Conservation (phyloP, 1,140 invertebrate genomes). For the Cydia fagiglandana region DNA sequence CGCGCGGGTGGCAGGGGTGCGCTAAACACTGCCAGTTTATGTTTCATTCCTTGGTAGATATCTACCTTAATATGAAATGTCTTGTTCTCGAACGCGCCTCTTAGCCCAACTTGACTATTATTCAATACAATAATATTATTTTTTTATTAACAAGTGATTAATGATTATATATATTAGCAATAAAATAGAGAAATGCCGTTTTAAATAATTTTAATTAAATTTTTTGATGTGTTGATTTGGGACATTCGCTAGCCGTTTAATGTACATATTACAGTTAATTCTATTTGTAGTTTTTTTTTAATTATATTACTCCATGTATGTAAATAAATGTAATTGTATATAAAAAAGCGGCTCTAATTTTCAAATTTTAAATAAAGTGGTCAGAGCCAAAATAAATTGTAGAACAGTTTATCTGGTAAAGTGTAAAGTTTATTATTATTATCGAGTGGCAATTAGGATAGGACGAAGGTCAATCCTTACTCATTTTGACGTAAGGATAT, state of each 20-base stretch:
- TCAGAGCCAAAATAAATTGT: slow-evolving; percentile 11
- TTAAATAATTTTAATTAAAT: not conserved
- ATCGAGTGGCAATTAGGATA: not conserved
- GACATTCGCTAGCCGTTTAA: slow-evolving; percentile 6
- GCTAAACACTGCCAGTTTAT: slow-evolving; percentile 16
- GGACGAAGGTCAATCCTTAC: not conserved
- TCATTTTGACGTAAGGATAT: not conserved
- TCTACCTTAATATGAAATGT: not conserved
- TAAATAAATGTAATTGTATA: slow-evolving; percentile 27
- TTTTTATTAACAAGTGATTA: slow-evolving; percentile 18
- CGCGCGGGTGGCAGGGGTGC: not conserved
- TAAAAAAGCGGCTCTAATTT: slow-evolving; percentile 27
- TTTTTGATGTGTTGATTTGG: slow-evolving; percentile 18
- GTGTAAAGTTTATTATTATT: not conserved
- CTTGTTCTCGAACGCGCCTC: not conserved
- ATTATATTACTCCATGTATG: not conserved
- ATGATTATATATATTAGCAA: slow-evolving; percentile 28
- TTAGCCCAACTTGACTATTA: slow-evolving; percentile 8
- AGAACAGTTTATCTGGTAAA: slow-evolving; percentile 1
- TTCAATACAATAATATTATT: slow-evolving; percentile 17
- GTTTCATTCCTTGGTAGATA: not conserved
- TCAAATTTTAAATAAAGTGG: not conserved
- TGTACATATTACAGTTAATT: slow-evolving; percentile 23
- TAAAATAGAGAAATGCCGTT: slow-evolving; percentile 11
- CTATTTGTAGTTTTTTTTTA: slow-evolving; percentile 2